Base-by-base conservation (phyloP, 1,140 invertebrate genomes). In the Aleiodes sp. region DNA sequence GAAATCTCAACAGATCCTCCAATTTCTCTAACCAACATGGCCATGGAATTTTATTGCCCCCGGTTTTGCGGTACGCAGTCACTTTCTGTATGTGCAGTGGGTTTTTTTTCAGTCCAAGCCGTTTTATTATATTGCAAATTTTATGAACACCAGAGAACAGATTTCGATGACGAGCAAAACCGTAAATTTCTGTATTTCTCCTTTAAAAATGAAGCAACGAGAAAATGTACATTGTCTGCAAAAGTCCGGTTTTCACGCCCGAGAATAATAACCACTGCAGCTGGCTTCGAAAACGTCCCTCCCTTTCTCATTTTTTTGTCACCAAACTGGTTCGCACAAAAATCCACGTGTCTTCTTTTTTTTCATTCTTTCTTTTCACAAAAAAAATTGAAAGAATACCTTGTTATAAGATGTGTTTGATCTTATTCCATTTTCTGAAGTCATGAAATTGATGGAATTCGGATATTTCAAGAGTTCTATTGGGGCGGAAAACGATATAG, bases 231-330 rank as follows among this genome's bases (percentile, higher is more conserved):
- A 41, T 21, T 43, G 61, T 63, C 7, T 43, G 37, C 3, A 35
- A 0, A 43, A 28, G 41, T 69, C 67, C 67, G 60, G 60, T 69
- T 63, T 68, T 69, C 67, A 46, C 67, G 41, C 60, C 60, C 43
- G 46, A 63, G 60, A 69, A 69, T 69, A 69, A 63, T 69, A 69
- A 69, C 29, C 29, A 26, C 60, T 1, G 6, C 12, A 46, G 26
- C 46, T 52, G 28, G n/a, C 28, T 9, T 26, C 28, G n/a, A 31
- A 39, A 33, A 61, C 61, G 28, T 31, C 39, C 21, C 19, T n/a
- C 9, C 28, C 2, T 24, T 12, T 24, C 12, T 52, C 4, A 10
- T 52, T 52, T 52, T 52, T 2, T 24, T 52, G 46, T 52, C 46
- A 52, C 19, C 46, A 52, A 52, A 52, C 46, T 52, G 46, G 46